phyloP scores from a whole-genome alignment of 64 coral and sea anemone species.

The Exaiptasia diaphana region DNA sequence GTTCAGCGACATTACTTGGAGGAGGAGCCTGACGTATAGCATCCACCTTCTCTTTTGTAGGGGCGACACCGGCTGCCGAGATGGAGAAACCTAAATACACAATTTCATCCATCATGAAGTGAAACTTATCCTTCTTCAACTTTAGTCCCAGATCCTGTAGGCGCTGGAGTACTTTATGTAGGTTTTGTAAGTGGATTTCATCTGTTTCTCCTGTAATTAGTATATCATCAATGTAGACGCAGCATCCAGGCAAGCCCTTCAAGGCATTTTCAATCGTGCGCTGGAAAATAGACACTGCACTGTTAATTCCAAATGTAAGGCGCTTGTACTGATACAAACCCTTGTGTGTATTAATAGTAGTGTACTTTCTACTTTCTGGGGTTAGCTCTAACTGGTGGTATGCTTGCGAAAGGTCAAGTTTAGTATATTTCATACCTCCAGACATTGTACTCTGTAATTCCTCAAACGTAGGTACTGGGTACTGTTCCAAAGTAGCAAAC shows the following conservation, averaged over 20 bases:
- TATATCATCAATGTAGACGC: conserved; percentile 10
- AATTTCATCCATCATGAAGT: too few relatives aligned
- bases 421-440: too few relatives aligned
- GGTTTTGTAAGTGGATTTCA: too few relatives aligned
- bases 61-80: conserved; percentile 8
- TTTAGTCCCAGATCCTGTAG: conserved; percentile 9
- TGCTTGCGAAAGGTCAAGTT: conserved; percentile 40
- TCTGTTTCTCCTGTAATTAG: conserved; percentile 1
- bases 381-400: conserved; percentile 50
- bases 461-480: too few relatives aligned
- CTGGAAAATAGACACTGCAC: conserved; percentile 25
- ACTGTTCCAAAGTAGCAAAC: too few relatives aligned
- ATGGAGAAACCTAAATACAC: conserved; percentile 21
- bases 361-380: conserved; percentile 50
- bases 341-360: conserved; percentile 51
- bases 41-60: background rate
- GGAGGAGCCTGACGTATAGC: background rate
- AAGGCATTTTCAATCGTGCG: conserved; percentile 33
- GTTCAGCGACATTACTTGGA: background rate
- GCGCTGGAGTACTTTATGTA: background rate
- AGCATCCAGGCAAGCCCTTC: conserved; percentile 8
- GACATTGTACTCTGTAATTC: too few relatives aligned
- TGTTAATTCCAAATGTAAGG: conserved; percentile 38
- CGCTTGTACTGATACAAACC: conserved; percentile 53
- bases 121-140: background rate